Evolutionary conservation across 1,140 invertebrate species (phyloP).

Genomic region (Dinoponera quadriceps): DNA sequence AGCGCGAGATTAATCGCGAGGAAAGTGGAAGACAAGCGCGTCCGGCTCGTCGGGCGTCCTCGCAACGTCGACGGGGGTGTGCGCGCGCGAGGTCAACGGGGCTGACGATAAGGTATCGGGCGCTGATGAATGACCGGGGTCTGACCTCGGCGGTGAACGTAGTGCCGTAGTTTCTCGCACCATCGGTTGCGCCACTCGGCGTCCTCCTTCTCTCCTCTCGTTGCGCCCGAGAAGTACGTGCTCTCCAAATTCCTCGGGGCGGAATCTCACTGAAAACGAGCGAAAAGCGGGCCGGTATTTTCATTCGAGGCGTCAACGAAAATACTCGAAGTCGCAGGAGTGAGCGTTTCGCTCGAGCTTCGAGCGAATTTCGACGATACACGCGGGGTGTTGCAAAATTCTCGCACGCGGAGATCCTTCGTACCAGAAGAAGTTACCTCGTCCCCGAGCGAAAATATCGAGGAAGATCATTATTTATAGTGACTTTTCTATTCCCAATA

Average conservation of each 20-base stretch:
- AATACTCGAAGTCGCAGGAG: too few relatives aligned
- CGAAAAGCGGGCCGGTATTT: background rate
- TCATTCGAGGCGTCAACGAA: too few relatives aligned
- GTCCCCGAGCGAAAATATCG: too few relatives aligned
- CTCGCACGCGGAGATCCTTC: too few relatives aligned
- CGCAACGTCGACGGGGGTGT: slow-evolving; percentile 19
- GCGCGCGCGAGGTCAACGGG: background rate
- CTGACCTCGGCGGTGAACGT: slow-evolving; percentile 9
- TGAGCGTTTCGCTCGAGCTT: too few relatives aligned
- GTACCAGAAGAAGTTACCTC: too few relatives aligned
- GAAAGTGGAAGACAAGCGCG: too few relatives aligned
- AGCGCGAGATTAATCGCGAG: slow-evolving; percentile 20
- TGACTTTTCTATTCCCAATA: too few relatives aligned
- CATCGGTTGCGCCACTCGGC: slow-evolving; percentile 5
- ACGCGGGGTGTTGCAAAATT: too few relatives aligned
- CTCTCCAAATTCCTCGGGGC: background rate
- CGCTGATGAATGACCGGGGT: slow-evolving; percentile 23
- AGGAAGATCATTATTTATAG: too few relatives aligned
- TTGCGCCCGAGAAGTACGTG: slow-evolving; percentile 11
- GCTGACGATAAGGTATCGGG: background rate
- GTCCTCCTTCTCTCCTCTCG: background rate
- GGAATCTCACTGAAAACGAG: background rate
- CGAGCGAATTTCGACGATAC: too few relatives aligned
- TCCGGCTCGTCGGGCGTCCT: background rate
- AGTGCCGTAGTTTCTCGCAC: slow-evolving; percentile 3